Base-by-base conservation (phyloP, 2,113 vertebrate genomes). In the Sclerurus mexicanus region DNA sequence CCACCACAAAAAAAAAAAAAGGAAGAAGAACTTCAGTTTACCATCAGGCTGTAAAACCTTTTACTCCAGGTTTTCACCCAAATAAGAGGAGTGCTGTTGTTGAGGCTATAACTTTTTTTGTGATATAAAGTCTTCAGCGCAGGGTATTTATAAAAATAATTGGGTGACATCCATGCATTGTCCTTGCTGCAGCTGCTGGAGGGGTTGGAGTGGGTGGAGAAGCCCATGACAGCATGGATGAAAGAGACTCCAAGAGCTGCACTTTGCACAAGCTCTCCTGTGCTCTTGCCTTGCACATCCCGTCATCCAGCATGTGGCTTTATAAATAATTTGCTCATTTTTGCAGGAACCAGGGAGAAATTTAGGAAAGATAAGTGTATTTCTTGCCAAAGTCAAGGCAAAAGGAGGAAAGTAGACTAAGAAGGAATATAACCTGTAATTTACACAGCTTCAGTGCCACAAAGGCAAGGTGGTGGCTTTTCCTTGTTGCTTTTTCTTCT, bases 161-260 rank as follows among this genome's bases (percentile, higher is more conserved):
- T 7, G 40, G 14, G 12, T 53, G 21, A 15, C 16, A 18, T 60
- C 33, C 53, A 16, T 53, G 30, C 49, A 30, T 14, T 69, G 42
- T 27, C 35, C 25, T 84, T 4, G 0, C 25, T 47, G 52, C 35
- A 44, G 31, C 16, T 56, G n/a, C 24, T 69, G 56, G 14, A 0
- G 0, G 24, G 10, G 9, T 5, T 71, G 56, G 66, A 81, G n/a
- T 23, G 1, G 4, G 7, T 33, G 10, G 42, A 25, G 52, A 49
- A 71, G 23, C 11, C 55, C 30, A 7, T 28, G 14, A 31, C 0
- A 0, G 22, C 0, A 0, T 10, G 12, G 11, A 9, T 46, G 21
- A 10, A 52, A 85, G 27, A 52, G 16, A 22, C 24, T 17, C 31
- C 0, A 0, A 39, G 66, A 63, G 30, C 46, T 62, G 31, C 18